phyloP scores from a whole-genome alignment of 2,113 vertebrate genomes.

The Rhodinocichla rosea region DNA sequence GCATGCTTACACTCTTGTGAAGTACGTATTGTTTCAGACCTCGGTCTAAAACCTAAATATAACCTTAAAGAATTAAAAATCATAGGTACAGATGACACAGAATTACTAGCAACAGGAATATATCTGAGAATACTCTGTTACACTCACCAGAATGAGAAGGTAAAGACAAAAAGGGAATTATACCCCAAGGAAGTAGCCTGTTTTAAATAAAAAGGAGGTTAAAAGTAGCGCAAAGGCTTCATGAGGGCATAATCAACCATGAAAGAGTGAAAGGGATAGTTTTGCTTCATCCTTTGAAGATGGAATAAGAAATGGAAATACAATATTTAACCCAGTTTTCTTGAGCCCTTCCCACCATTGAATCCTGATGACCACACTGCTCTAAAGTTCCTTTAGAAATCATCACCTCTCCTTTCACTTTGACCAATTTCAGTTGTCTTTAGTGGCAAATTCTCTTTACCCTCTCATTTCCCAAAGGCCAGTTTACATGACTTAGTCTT shows the following conservation, averaged over 20 bases:
- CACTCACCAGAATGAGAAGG: not conserved
- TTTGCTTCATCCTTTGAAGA: not conserved
- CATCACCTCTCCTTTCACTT: not conserved
- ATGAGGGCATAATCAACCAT: not conserved
- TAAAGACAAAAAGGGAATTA: not conserved
- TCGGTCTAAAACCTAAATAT: not conserved
- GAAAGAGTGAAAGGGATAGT: not conserved
- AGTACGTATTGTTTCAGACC: accelerated
- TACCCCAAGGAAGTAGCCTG: not conserved
- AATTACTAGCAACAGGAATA: accelerated
- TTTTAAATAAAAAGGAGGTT: not conserved
- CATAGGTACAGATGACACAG: not conserved
- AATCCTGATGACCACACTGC: not conserved
- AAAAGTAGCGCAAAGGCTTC: not conserved
- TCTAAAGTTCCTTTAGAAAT: not conserved
- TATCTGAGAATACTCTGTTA: not conserved
- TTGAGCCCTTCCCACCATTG: not conserved
- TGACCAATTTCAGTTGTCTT: not conserved
- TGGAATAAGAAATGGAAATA: not conserved
- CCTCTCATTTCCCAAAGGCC: not conserved
- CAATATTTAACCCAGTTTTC: not conserved
- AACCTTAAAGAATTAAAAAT: not conserved
- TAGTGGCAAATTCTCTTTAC: not conserved
- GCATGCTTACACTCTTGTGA: not conserved
- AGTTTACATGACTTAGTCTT: not conserved